Base-by-base conservation (phyloP, 2,888 invertebrate species). In the Scrobipalpa costella region DNA sequence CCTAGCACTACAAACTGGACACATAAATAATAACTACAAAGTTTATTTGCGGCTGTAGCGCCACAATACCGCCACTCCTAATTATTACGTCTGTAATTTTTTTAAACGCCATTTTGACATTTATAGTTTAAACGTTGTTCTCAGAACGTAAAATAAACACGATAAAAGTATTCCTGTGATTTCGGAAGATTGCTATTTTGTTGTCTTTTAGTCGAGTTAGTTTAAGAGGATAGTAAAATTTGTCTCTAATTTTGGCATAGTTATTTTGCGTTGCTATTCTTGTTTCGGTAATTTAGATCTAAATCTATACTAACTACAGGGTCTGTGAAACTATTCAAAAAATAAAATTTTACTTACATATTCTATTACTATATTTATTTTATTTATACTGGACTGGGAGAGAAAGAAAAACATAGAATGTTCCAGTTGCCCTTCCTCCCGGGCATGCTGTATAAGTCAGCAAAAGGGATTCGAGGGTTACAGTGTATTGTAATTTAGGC, bases 1-100 rank as follows among this genome's bases (percentile, higher is more conserved):
- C 89, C 88, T 84, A 86, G 15, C 57, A 49, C 55, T 49, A 36
- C 44, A 60, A 38, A 49, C 60, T 60, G 60, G 60, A 60, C 17
- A 7, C 34, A 60, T 60, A 47, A 59, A 59, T 59, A 27, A 59
- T 27, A 21, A 36, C 38, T 11, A 36, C 36, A 57, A 57, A 15
- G 57, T 57, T 38, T 36, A 38, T 57, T 38, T 38, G 57, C 17
- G 17, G 34, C 2, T 13, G 19, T 19, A 17, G 38, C 13, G 57
- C 38, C 57, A 17, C 57, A n/a, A n/a, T 15, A 57, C 17, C 36
- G 57, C 17, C 57, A 19, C 38, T 57, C 11, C 6, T 57, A 38
- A 57, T 57, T 57, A 19, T 36, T 17, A 15, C n/a, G 34, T 34
- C 6, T 27, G 8, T 33, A 34, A 34, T 55, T 55, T 55, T 55